Base-by-base conservation (phyloP, 2,113 vertebrate genomes). In the Cyphomyrus discorhynchus region DNA sequence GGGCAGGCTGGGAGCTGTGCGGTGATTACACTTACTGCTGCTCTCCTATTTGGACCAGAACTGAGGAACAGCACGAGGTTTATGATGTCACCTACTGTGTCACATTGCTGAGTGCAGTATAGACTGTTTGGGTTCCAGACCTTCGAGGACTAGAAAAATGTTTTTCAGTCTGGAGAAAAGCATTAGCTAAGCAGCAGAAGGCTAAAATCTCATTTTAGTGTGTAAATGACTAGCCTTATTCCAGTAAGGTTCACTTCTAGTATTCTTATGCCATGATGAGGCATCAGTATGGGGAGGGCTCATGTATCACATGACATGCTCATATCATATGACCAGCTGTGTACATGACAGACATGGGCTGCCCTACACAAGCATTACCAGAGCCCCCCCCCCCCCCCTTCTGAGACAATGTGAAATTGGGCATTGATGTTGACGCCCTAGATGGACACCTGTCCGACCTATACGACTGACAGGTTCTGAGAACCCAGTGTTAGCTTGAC, bases 1-100 rank as follows among this genome's bases (percentile, higher is more conserved):
- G 91, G 10, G 92, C 62, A 66, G 92, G 93, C 80, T 93, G 86
- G 88, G 89, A 82, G 82, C 84, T 88, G 21, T 84, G 82, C 91
- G 93, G 19, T 84, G 39, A 88, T 86, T 86, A 88, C 11, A 91
- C 86, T 91, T 94, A 93, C 93, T 94, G 93, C 93, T 90, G 92
- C 92, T 47, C 93, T 90, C 92, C 94, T 92, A 70, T 31, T 27
- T 13, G 62, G n/a, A 92, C 89, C 90, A 91, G 86, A 53, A 94
- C 89, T 87, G 83, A 47, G 46, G 52, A 89, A 83, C 46, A 27
- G 5, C 13, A 19, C 5, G 0, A 80, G 35, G 13, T 80, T 80
- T 80, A 17, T 42, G 15, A 19, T 80, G 35, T 80, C 74, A 42
- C 31, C 15, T 80, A 77, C 5, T 17, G 35, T 80, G 10, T 80